Evolutionary conservation across 2,797 vertebrate genomes (phyloP).

Genomic region (Hafferia zeledoni): DNA sequence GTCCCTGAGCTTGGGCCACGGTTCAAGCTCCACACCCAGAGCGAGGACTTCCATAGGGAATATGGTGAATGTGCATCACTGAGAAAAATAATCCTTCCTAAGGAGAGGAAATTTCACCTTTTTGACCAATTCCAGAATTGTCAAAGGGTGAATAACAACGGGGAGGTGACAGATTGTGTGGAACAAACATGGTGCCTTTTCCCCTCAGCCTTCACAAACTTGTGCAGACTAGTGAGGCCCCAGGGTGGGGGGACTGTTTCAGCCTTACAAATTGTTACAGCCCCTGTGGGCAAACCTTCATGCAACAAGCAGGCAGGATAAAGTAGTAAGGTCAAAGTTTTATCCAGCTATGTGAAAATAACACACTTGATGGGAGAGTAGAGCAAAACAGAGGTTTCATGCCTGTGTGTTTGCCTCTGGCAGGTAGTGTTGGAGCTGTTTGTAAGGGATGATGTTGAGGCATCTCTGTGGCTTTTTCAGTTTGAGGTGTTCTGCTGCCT

Average conservation of each 20-base stretch:
- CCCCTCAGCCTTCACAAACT: neutral
- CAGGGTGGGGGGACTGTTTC: neutral
- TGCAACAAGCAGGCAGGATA: neutral
- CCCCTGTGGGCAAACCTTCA: neutral
- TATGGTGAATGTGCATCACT: too few species aligned
- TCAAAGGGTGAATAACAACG: too few species aligned
- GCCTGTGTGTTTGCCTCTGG: fast-evolving
- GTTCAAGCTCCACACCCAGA: fast-evolving
- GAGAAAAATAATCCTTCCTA: too few species aligned
- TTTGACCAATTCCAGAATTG: neutral
- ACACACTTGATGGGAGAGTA: fast-evolving
- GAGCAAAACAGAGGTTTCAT: neutral
- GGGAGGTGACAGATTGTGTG: neutral
- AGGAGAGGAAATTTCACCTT: neutral
- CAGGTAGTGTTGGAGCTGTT: neutral
- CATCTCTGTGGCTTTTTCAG: neutral
- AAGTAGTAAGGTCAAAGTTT: neutral
- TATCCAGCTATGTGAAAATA: neutral
- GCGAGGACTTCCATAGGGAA: fast-evolving
- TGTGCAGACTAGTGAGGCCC: neutral
- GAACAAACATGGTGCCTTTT: fast-evolving
- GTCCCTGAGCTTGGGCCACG: neutral
- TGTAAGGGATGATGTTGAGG: neutral
- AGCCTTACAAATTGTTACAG: neutral
- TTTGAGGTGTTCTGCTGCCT: fast-evolving